Base-by-base conservation (phyloP, 2,888 invertebrate genomes). In the Plagiodera versicolora region DNA sequence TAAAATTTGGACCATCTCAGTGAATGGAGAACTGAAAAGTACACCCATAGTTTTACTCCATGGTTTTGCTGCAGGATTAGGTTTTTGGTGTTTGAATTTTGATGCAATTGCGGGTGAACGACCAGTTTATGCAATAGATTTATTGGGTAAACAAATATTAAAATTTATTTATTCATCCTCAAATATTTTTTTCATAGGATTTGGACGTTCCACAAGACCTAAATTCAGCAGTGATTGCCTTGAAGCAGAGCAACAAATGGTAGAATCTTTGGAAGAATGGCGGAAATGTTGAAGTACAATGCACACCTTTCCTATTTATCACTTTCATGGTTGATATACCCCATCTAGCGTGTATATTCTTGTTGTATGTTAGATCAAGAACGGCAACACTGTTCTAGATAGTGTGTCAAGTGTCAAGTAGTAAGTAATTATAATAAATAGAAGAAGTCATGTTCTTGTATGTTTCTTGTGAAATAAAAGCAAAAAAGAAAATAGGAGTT, bases 261-360 rank as follows among this genome's bases (percentile, higher is more conserved):
- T 97, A n/a, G 87, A 89, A 72, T 91, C 95, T 0, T 89, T 98
- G 1, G 97, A 98, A 80, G 92, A 93, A 79, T 98, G 97, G 97
- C 84, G 97, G 32, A 86, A n/a, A n/a, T n/a, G n/a, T n/a, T n/a
- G n/a, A n/a, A n/a, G n/a, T n/a, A n/a, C n/a, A n/a, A n/a, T n/a
- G n/a, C n/a, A n/a, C n/a, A n/a, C n/a, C n/a, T n/a, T n/a, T n/a
- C n/a, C n/a, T n/a, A n/a, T n/a, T n/a, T n/a, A n/a, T n/a, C n/a
- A n/a, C n/a, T n/a, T n/a, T n/a, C n/a, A n/a, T n/a, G n/a, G n/a
- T n/a, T n/a, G n/a, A n/a, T n/a, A n/a, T n/a, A n/a, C n/a, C n/a
- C n/a, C n/a, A n/a, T n/a, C n/a, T n/a, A n/a, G n/a, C n/a, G n/a
- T n/a, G n/a, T n/a, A n/a, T n/a, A n/a, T n/a, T n/a, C n/a, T n/a